phyloP scores from a whole-genome alignment of 2,113 vertebrate genomes.

The Bettongia penicillata region DNA sequence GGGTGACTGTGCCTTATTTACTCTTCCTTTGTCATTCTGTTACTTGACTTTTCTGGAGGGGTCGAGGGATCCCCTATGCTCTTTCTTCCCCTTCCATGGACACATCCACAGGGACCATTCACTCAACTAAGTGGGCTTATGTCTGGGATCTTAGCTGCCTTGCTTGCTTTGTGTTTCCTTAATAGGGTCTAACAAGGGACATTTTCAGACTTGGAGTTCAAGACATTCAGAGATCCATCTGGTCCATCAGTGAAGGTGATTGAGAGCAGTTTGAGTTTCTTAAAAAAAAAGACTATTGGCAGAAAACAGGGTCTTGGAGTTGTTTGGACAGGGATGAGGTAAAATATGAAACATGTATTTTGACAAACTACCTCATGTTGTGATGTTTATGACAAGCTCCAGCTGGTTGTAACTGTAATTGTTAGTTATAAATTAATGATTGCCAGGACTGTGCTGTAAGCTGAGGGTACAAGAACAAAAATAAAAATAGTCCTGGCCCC shows the following conservation, averaged over 20 bases:
- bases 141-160: not conserved
- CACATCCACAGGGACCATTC: not conserved
- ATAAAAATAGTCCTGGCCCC: not conserved
- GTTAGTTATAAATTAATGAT: not conserved
- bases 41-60: not conserved
- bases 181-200: not conserved
- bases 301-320: not conserved
- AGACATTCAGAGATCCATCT: not conserved
- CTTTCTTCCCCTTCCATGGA: not conserved
- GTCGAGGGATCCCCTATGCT: not conserved
- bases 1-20: not conserved
- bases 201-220: not conserved
- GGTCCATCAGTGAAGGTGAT: not conserved
- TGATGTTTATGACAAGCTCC: not conserved
- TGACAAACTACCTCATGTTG: not conserved
- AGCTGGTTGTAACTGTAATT: not conserved
- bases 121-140: not conserved
- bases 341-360: not conserved
- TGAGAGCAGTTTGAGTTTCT: not conserved
- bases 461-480: not conserved
- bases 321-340: not conserved
- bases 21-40: not conserved
- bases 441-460: not conserved
- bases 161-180: not conserved
- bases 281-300: not conserved